Evolutionary conservation across 2,888 invertebrate species (phyloP).

Genomic region (Spodoptera picta): DNA sequence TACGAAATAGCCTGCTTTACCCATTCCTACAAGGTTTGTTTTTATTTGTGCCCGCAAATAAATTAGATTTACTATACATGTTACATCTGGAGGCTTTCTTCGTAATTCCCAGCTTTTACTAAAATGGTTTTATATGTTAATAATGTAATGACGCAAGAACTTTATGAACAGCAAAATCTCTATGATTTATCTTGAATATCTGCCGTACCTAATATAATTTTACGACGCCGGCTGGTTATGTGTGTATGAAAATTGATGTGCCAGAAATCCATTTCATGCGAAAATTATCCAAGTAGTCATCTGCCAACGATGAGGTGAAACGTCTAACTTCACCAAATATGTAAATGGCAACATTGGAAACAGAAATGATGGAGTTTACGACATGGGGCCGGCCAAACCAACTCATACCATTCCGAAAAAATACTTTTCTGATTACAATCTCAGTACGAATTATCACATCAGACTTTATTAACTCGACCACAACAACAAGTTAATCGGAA

Average conservation of each 20-base stretch:
- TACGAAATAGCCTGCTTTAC: constrained; percentile 45
- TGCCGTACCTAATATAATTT: constrained; percentile 39
- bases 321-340: constrained; percentile 65
- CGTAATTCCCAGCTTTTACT: constrained; percentile 24
- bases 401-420: constrained; percentile 46
- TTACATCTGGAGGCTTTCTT: constrained; percentile 6
- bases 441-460: constrained; percentile 56
- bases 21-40: constrained; percentile 37
- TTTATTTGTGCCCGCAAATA: constrained; percentile 40
- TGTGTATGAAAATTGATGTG: constrained; percentile 33
- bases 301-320: constrained; percentile 65
- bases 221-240: constrained; percentile 36
- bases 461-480: constrained; percentile 72
- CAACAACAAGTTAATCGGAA: constrained; percentile 81
- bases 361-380: constrained; percentile 63
- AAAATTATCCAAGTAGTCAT: constrained; percentile 67
- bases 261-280: constrained; percentile 61
- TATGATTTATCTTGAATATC: constrained; percentile 39
- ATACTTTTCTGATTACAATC: constrained; percentile 50
- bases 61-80: constrained; percentile 33
- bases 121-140: constrained; percentile 36
- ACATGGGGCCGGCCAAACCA: constrained; percentile 47
- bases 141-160: constrained; percentile 36
- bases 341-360: constrained; percentile 70
- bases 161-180: constrained; percentile 43